phyloP scores from a whole-genome alignment of 2,113 vertebrate species.

The Hemiscyllium ocellatum region DNA sequence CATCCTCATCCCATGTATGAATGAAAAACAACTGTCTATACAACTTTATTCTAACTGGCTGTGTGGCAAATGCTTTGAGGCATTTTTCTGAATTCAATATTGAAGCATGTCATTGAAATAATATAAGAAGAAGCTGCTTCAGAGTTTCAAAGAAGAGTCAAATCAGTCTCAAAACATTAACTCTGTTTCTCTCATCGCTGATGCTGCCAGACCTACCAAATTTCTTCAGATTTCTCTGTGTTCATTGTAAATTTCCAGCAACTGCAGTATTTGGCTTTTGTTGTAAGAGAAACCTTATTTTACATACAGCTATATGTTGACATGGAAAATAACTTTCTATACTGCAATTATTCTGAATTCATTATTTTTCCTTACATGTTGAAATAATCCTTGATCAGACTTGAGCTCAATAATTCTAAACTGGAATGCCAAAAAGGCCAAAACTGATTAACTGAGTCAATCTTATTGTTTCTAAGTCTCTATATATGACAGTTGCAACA shows the following conservation, averaged over 20 bases:
- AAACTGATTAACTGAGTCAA: neutral
- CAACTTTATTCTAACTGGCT: neutral
- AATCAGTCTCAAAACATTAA: too few species aligned
- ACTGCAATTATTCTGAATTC: neutral
- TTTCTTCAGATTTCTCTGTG: too few species aligned
- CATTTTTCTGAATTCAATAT: neutral
- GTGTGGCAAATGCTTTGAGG: neutral
- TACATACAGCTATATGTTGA: neutral
- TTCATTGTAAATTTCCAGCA: too few species aligned
- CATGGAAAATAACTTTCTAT: neutral
- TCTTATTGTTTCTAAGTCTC: too few species aligned
- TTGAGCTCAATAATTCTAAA: neutral
- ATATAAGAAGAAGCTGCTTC: neutral
- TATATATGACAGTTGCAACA: neutral
- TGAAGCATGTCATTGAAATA: neutral
- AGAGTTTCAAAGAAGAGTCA: too few species aligned
- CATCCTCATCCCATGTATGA: too few species aligned
- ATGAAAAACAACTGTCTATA: too few species aligned
- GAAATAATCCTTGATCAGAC: neutral
- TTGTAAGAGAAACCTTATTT: too few species aligned
- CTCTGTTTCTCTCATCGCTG: too few species aligned
- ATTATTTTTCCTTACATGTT: neutral
- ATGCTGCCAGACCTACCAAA: too few species aligned
- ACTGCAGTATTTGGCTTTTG: too few species aligned
- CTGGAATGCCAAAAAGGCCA: neutral